A percentile compares a stretch with the other conserved stretches of the same genome.
phyloP scores from a whole-genome alignment of 2,888 invertebrate genomes.

The Gortyna flavago region DNA sequence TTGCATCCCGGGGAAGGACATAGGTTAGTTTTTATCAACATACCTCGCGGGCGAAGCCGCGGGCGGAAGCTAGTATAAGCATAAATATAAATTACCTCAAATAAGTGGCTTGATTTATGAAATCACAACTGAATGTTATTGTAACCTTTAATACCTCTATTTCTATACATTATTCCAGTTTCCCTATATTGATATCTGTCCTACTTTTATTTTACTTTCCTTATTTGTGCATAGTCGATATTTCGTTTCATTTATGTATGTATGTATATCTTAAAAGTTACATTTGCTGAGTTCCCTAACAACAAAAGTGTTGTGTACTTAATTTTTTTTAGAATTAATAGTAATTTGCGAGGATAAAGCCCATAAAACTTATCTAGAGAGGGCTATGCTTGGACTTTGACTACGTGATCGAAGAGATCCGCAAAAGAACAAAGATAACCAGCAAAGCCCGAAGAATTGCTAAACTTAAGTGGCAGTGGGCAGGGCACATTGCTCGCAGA shows the following conservation, averaged over 20 bases:
- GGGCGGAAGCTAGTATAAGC: too few relatives aligned
- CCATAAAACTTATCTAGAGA: not conserved
- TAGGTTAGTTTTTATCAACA: too few relatives aligned
- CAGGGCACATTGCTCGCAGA: too few relatives aligned
- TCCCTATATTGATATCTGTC: slow-evolving; percentile 9
- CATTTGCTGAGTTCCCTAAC: not conserved
- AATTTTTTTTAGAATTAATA: not conserved
- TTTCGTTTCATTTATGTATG: not conserved
- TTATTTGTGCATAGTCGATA: not conserved
- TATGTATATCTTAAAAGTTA: not conserved
- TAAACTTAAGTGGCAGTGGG: too few relatives aligned
- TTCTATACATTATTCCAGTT: not conserved
- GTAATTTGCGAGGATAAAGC: not conserved
- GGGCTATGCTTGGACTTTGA: too few relatives aligned
- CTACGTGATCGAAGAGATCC: too few relatives aligned
- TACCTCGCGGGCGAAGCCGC: too few relatives aligned
- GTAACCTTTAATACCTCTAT: not conserved
- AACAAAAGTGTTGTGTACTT: not conserved
- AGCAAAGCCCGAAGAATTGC: too few relatives aligned
- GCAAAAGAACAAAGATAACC: too few relatives aligned
- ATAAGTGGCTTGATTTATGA: not conserved
- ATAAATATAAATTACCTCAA: slow-evolving; percentile 1
- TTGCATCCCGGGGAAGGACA: too few relatives aligned
- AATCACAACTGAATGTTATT: slow-evolving; percentile 21
- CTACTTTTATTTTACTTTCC: slow-evolving; percentile 20